Base-by-base conservation (phyloP, 2,113 vertebrate genomes). In the Equus przewalskii region DNA sequence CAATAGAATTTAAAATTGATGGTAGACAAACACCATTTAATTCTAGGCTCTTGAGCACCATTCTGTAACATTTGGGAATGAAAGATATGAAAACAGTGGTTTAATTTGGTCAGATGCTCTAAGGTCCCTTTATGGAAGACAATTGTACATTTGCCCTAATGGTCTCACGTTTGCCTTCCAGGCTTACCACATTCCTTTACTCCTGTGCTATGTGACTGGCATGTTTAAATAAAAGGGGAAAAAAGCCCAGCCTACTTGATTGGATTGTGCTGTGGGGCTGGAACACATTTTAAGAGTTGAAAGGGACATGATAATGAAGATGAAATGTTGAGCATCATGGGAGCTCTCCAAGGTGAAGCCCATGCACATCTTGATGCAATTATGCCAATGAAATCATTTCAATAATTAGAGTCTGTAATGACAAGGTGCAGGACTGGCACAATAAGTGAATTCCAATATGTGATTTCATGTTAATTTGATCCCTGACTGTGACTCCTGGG, bases 381-480 rank as follows among this genome's bases (percentile, higher is more conserved):
- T 95, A 97, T 9, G 0, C 8, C 93, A 97, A 95, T 95, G 97
- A 95, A 97, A 97, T 87, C 95, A 94, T 98, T 96, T 96, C 95
- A 83, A 70, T 98, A 97, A 98, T 97, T 97, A 93, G 76, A 96
- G 95, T 81, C 75, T 75, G 64, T 87, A 92, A 96, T 86, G 96
- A 97, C 64, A 65, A 92, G 96, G 97, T 94, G 64, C 26, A 89
- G 81, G 76, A 69, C 80, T 60, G 87, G 64, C 16, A 18, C 93
- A 69, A 51, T 84, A 70, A 85, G 92, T 96, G 88, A 44, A 44
- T 95, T 94, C 69, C 15, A 41, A 58, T 8, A 14, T 6, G 6
- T 75, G 95, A 51, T 82, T 96, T 91, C 30, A 46, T 95, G 84
- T 83, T 98, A 96, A 98, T 98, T 96, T 98, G 69, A 80, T 92